Evolutionary conservation across 2,113 vertebrate species (phyloP).

Genomic region (Elaphurus davidianus): DNA sequence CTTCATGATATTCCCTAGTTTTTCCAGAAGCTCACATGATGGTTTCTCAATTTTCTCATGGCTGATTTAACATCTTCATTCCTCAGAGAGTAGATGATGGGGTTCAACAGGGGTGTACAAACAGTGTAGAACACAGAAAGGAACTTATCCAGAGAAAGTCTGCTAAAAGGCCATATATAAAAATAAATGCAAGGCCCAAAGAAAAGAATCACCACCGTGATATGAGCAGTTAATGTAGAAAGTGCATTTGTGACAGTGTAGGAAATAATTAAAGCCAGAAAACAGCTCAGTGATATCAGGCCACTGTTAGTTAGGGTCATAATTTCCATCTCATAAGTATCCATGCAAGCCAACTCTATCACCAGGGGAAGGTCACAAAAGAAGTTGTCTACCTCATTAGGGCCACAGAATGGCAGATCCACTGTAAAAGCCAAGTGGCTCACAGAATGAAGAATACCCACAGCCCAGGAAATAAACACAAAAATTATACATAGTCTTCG

Average conservation of each 20-base stretch:
- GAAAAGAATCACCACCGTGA: conserved; percentile 70
- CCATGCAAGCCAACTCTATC: conserved; percentile 66
- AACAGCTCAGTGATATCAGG: conserved; percentile 64
- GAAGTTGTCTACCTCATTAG: conserved; percentile 73
- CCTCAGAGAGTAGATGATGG: conserved; percentile 71
- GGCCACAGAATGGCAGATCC: conserved; percentile 73
- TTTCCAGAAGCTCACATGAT: neutral
- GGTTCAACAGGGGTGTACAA: conserved; percentile 67
- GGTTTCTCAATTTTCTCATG: conserved; percentile 47
- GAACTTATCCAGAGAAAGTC: conserved; percentile 59
- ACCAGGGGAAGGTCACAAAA: conserved; percentile 74
- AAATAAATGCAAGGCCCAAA: conserved; percentile 71
- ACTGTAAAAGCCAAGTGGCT: conserved; percentile 67
- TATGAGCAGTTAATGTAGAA: conserved; percentile 61
- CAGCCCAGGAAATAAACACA: conserved; percentile 63
- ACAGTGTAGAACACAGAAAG: conserved; percentile 71
- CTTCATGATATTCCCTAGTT: neutral
- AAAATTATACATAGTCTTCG: conserved; percentile 49
- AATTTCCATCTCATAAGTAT: conserved; percentile 66
- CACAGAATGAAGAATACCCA: conserved; percentile 71
- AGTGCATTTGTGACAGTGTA: conserved; percentile 67
- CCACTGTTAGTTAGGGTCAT: conserved; percentile 63
- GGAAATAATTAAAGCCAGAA: conserved; percentile 60
- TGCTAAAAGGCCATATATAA: conserved; percentile 70
- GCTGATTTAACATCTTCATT: conserved; percentile 72